Evolutionary conservation across 1,140 invertebrate genomes (phyloP), one percentile per base, ranked within the genome.

Genomic region (Eupristina koningsbergeri): DNA sequence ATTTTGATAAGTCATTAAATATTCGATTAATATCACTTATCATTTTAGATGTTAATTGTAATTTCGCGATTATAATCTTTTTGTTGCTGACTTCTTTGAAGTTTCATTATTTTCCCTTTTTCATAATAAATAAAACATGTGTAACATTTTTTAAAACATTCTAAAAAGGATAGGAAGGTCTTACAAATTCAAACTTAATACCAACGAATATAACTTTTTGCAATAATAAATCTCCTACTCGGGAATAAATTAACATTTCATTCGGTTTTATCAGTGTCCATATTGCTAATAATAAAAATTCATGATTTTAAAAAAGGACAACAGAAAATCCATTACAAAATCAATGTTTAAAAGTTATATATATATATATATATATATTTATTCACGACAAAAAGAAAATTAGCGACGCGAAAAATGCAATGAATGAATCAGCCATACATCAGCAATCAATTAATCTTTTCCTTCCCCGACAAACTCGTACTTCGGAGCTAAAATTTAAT

Each of bases 371-470:
- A n/a, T n/a, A n/a, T n/a, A n/a, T 26, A 78, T 58, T 63, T 63
- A 63, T 76, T 31, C 50, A 19, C 5, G 53, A 31, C 11, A 31
- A n/a, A 63, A 80, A 41, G n/a, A 80, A 67, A 80, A 80, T 22
- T 11, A 34, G 8, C 29, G 15, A 41, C 26, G n/a, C 64, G 39
- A 19, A 45, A 80, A 80, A 80, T 34, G 67, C 78, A 39, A 58
- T 58, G 64, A 80, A 80, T 71, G 31, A 71, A 71, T 19, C n/a
- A 22, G 19, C 36, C 17, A 36, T 31, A 15, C 47, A 58, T 67
- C 69, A 58, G 41, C 58, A 39, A 76, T 82, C 81, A 29, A 82
- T 82, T 82, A 69, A 77, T 83, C 81, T 83, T 50, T 31, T 36
- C 7, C 45, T 47, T 69, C 26, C 50, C 17, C 47, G 80, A 36